Evolutionary conservation across 2,797 vertebrate species (phyloP), one percentile per base, ranked within the genome.

Genomic region (Odontamblyopus rebecca): DNA sequence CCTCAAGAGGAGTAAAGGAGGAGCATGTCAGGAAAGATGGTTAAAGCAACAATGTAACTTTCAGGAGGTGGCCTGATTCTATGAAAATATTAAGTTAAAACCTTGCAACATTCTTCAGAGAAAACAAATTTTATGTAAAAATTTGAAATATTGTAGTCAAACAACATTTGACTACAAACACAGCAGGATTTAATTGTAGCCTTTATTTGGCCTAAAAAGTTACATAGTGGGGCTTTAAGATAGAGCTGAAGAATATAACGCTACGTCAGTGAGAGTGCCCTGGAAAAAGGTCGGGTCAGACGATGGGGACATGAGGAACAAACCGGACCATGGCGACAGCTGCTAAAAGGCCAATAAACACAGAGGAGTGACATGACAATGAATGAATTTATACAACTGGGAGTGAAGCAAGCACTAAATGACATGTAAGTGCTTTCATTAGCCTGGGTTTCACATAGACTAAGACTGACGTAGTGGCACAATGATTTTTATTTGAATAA

Each of bases 1-100:
- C 50, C 65, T 53, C 48, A 51, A 26, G 64, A 50, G 64, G 38
- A 67, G 19, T 54, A 32, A 53, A 44, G 9, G 65, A 32, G 64
- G 44, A 53, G 48, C n/a, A 18, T 27, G 65, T 67, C 26, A 53
- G 65, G 9, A n/a, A 67, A 66, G 50, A 54, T 15, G 13, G 44
- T 48, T 48, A 48, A 48, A 48, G 44, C 44, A 48, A 48, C 44
- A 48, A 3, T 13, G 41, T 15, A 48, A 48, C 44, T 48, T 48
- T 15, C 44, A 15, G 44, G 15, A 48, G 44, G 13, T 48, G 11
- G 41, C 41, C 11, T 12, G 41, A 44, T 44, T 44, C 13, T 15
- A 48, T 3, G 2, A 48, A 48, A 48, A 48, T 15, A 48, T 13
- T 15, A 48, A 48, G 12, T 48, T 48, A 48, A 48, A 48, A 48